Base-by-base conservation (phyloP, 2,888 invertebrate species). In the Hoplodrina blanda region DNA sequence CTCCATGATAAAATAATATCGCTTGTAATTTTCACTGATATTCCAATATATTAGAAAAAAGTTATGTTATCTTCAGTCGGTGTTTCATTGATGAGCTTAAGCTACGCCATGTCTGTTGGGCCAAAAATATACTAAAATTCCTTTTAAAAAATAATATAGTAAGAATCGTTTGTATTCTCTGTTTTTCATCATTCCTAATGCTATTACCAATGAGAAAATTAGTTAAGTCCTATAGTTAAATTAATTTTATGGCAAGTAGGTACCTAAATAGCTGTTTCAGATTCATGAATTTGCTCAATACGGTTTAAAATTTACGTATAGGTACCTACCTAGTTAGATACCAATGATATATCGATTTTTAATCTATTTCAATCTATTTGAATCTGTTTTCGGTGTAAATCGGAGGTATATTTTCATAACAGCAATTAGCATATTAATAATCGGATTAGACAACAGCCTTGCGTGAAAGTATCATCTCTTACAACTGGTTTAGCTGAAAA, bases 1-100 rank as follows among this genome's bases (percentile, higher is more conserved):
- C 65, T 80, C 63, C 80, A 62, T 79, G 76, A 77, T 78, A 81
- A 82, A 82, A 69, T 68, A 67, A 62, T 66, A 67, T 76, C 46
- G 67, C 33, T 71, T 57, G 57, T 53, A 60, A 68, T 73, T 64
- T 69, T 73, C 78, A 60, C 53, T 56, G 19, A 46, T 60, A 53
- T 66, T 17, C 46, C 46, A 1, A 56, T 60, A 30, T 20, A 44
- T 41, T 50, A 37, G 25, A 54, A 46, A 19, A 46, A 46, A 3
- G 46, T 17, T 49, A 25, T 37, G 19, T 30, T 63, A 59, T 72
- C 54, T 60, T 46, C 41, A 19, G 17, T n/a, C 5, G 8, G 46
- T 30, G 49, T 44, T 37, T 37, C 8, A 13, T 53, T 17, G 41
- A 17, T 60, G 17, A 20, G 53, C n/a, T 2, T 15, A 7, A 13